Conservation (phyloP, 2,797 vertebrate species). For the Pangasius larnaudii region DNA sequence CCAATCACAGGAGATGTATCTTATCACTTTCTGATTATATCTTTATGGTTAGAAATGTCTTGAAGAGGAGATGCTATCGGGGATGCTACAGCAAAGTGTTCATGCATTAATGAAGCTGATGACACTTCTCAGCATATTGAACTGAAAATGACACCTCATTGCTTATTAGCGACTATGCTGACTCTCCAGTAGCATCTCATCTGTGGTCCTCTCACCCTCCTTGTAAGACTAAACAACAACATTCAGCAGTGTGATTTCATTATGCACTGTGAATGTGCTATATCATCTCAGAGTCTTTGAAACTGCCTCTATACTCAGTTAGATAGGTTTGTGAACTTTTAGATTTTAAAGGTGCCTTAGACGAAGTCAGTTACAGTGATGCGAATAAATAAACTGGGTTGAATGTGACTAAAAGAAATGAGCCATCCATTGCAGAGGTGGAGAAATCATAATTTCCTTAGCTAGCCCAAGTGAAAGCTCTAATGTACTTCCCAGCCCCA, state of each 20-base stretch:
- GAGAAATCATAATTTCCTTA: background rate
- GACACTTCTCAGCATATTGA: slow-evolving; percentile 1
- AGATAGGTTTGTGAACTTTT: background rate
- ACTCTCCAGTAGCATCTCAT: slow-evolving; percentile 8
- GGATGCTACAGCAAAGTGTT: background rate
- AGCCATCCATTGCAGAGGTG: background rate
- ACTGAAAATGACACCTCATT: slow-evolving; percentile 13
- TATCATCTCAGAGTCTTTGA: background rate
- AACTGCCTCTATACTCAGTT: background rate
- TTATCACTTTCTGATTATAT: background rate
- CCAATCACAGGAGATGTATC: background rate
- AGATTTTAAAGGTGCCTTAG: background rate
- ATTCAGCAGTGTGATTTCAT: slow-evolving; percentile 12
- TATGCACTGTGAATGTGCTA: background rate
- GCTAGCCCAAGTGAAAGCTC: background rate
- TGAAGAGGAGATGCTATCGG: background rate
- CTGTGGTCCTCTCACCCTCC: slow-evolving; percentile 13
- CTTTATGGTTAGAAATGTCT: background rate
- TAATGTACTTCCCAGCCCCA: background rate
- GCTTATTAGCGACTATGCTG: slow-evolving; percentile 28
- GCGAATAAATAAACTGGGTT: background rate
- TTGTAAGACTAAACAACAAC: slow-evolving; percentile 20
- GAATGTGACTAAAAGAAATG: background rate
- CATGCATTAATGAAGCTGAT: slow-evolving; percentile 15
- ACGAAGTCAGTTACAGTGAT: background rate